A percentile compares a stretch with the other conserved stretches of the same genome.
phyloP scores from a whole-genome alignment of 2,113 vertebrate species.

The Datnioides undecimradiatus region DNA sequence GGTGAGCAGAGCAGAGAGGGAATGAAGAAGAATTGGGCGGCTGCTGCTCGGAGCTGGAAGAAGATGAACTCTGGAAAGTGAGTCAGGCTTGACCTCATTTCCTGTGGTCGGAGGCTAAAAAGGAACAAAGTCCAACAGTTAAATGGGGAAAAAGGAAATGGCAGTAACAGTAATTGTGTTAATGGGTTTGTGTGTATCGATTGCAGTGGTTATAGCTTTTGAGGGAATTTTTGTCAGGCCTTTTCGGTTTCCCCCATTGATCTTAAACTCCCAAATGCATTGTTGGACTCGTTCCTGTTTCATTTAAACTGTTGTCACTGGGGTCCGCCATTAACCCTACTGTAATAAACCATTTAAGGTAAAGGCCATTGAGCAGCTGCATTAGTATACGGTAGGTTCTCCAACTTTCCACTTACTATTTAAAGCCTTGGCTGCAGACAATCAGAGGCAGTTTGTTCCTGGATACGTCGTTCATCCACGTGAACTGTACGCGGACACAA shows the following conservation, averaged over 20 bases:
- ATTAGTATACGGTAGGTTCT: conserved; percentile 3
- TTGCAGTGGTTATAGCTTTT: conserved; percentile 37
- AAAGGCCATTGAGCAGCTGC: conserved; percentile 18
- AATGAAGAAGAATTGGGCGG: neutral
- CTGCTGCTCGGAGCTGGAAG: neutral
- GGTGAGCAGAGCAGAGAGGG: conserved; percentile 16
- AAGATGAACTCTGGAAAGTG: conserved; percentile 23
- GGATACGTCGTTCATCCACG: conserved; percentile 14
- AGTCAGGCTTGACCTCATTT: conserved; percentile 56
- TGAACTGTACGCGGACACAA: conserved; percentile 32
- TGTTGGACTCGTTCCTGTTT: conserved; percentile 55
- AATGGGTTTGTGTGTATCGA: conserved; percentile 63
- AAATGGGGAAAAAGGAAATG: conserved; percentile 31
- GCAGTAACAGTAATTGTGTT: conserved; percentile 38
- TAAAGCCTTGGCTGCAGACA: conserved; percentile 5
- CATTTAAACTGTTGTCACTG: conserved; percentile 38
- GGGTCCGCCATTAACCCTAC: conserved; percentile 19
- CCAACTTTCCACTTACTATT: conserved; percentile 36
- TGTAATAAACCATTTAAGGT: conserved; percentile 41
- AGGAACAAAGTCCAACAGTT: conserved; percentile 22
- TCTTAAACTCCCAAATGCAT: conserved; percentile 41
- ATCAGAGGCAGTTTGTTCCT: conserved; percentile 4
- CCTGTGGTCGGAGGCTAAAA: conserved; percentile 9
- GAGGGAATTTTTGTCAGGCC: conserved; percentile 24
- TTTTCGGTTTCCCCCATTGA: conserved; percentile 15